phyloP scores from a whole-genome alignment of 2,888 invertebrate genomes.

The Dichetophora obliterata region DNA sequence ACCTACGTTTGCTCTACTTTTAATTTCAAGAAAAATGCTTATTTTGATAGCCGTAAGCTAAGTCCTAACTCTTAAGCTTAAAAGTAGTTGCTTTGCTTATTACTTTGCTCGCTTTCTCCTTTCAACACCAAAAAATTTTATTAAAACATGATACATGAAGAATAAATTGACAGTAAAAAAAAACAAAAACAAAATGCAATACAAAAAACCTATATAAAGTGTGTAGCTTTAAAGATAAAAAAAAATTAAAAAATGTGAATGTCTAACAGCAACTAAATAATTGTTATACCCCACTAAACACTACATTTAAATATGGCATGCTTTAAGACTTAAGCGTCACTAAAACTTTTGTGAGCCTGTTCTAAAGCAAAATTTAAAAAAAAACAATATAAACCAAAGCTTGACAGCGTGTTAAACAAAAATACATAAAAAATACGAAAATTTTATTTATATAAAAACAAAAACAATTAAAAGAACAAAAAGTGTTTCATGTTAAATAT shows the following conservation, averaged over 20 bases:
- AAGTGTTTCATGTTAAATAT: constrained; percentile 52
- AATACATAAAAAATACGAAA: constrained; percentile 40
- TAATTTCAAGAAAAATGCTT: constrained; percentile 23
- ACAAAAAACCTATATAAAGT: constrained; percentile 42
- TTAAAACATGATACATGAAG: constrained; percentile 11
- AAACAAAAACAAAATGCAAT: constrained; percentile 11
- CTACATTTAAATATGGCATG: background rate
- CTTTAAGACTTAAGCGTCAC: background rate
- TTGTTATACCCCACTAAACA: constrained; percentile 29
- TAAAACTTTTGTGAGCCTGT: background rate
- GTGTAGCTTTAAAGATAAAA: constrained; percentile 40
- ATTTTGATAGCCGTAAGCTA: constrained; percentile 14
- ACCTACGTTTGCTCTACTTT: constrained; percentile 19
- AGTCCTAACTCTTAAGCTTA: background rate
- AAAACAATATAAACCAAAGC: constrained; percentile 45
- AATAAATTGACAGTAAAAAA: background rate
- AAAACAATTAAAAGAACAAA: constrained; percentile 36
- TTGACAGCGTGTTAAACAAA: constrained; percentile 35
- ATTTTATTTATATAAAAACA: constrained; percentile 45
- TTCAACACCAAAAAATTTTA: constrained; percentile 19
- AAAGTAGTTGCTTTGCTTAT: constrained; percentile 10
- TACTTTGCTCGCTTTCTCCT: constrained; percentile 16
- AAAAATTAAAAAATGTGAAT: constrained; percentile 21
- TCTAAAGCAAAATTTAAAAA: constrained; percentile 4
- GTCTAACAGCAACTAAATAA: constrained; percentile 16